Evolutionary conservation across 2,888 invertebrate genomes (phyloP).

Genomic region (Gibbula magus): DNA sequence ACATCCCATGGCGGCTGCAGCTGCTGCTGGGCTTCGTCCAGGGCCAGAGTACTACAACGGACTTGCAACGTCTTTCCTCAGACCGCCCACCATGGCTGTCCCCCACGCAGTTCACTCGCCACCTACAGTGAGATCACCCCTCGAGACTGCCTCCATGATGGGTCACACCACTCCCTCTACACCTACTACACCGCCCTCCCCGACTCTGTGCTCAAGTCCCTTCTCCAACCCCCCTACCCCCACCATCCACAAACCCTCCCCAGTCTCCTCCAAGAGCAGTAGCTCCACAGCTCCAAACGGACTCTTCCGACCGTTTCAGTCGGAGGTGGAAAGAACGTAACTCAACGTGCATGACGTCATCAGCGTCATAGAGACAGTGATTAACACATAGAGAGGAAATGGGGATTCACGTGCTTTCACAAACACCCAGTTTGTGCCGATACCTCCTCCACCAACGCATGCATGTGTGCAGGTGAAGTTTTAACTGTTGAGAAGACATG

Average conservation of each 20-base stretch:
- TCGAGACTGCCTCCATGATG: constrained; percentile 1
- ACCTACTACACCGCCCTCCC: neutral
- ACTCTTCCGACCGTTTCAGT: constrained; percentile 40
- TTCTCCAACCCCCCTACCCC: neutral
- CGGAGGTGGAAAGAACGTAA: constrained; percentile 35
- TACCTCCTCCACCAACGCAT: too few relatives aligned
- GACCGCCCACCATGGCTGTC: constrained; percentile 2
- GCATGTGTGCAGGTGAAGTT: too few relatives aligned
- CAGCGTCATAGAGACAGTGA: neutral
- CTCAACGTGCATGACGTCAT: neutral
- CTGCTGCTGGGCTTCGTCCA: constrained; percentile 6
- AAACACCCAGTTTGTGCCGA: too few relatives aligned
- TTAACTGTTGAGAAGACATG: too few relatives aligned
- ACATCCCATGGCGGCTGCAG: neutral
- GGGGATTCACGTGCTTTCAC: too few relatives aligned
- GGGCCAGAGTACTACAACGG: neutral
- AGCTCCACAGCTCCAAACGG: constrained; percentile 40
- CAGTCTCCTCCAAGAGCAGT: constrained; percentile 21
- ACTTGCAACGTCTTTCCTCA: constrained; percentile 14
- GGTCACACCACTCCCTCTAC: constrained; percentile 10
- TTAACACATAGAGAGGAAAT: neutral
- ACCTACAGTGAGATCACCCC: constrained; percentile 6
- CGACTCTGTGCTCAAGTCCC: neutral
- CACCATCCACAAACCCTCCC: constrained; percentile 1
- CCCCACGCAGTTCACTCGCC: constrained; percentile 4